A percentile compares a stretch with the other conserved stretches of the same genome.
phyloP scores from a whole-genome alignment of 1,140 invertebrate species.

The Drosophila arizonae region DNA sequence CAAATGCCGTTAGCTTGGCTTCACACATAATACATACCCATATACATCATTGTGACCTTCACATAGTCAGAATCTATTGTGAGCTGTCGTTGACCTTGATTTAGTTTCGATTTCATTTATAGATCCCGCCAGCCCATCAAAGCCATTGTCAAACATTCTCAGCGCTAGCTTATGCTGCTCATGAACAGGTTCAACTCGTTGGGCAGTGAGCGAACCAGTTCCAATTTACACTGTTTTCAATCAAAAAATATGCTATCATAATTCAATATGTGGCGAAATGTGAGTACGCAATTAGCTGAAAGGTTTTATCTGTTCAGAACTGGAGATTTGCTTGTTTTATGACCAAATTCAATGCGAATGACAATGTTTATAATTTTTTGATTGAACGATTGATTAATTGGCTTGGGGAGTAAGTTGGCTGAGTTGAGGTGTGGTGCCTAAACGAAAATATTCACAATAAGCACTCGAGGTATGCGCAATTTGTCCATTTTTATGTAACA shows the following conservation, averaged over 20 bases:
- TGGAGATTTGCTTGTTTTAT: conserved; percentile 41
- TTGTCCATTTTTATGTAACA: too few species aligned
- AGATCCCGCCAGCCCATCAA: conserved; percentile 23
- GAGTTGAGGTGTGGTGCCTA: too few species aligned
- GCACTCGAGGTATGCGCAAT: too few species aligned
- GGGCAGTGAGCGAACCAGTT: conserved; percentile 23
- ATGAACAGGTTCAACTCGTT: conserved; percentile 34
- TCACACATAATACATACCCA: conserved; percentile 17
- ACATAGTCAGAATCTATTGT: conserved; percentile 49
- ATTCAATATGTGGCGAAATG: conserved; percentile 8
- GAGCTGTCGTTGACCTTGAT: conserved; percentile 49
- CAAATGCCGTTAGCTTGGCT: conserved; percentile 55
- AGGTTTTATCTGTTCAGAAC: background rate
- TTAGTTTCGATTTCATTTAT: conserved; percentile 40
- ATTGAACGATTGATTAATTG: background rate
- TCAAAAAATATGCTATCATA: conserved; percentile 12
- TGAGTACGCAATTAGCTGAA: conserved; percentile 4
- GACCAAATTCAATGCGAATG: conserved; percentile 6
- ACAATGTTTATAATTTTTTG: background rate
- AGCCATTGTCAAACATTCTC: conserved; percentile 41
- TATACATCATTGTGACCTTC: conserved; percentile 49
- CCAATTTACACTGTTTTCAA: conserved; percentile 2
- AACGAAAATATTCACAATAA: too few species aligned
- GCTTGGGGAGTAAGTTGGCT: background rate
- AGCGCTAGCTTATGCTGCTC: background rate